Conservation (phyloP, 2,888 invertebrate genomes). For the Creontiades dilutus region DNA sequence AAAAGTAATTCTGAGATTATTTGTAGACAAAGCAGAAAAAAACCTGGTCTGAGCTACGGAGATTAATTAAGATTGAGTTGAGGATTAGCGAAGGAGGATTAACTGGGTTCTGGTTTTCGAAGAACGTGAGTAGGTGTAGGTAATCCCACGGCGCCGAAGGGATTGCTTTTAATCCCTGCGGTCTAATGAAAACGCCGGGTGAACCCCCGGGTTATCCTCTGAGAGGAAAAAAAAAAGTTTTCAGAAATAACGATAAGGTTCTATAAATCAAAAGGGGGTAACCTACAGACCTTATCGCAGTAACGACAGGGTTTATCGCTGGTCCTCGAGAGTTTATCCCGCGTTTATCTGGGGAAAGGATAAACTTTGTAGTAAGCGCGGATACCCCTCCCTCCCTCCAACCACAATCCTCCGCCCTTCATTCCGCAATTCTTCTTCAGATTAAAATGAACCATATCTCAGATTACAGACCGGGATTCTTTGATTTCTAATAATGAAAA, state of each 20-base stretch:
- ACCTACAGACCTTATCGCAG: no score
- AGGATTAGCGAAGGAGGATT: no score
- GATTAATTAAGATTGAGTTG: background rate
- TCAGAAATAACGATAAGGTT: conserved; percentile 3
- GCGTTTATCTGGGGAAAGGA: background rate
- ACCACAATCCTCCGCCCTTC: no score
- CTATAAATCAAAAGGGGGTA: background rate
- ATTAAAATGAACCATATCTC: no score
- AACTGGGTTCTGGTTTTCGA: background rate
- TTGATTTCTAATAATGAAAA: no score
- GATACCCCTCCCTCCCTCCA: no score
- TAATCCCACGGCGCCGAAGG: background rate
- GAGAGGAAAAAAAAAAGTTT: background rate
- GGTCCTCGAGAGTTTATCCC: background rate
- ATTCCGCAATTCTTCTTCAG: no score
- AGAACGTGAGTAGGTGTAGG: background rate
- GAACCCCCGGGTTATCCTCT: background rate
- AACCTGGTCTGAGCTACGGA: background rate
- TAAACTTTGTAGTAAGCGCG: background rate
- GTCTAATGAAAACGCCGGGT: conserved; percentile 19
- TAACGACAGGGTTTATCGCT: conserved; percentile 8
- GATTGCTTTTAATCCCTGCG: conserved; percentile 6
- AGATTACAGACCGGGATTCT: no score
- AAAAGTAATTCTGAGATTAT: no score
- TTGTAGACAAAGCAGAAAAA: no score